Evolutionary conservation across 2,797 vertebrate genomes (phyloP), one percentile per base, ranked within the genome.

Genomic region (Onychomys arenicola): DNA sequence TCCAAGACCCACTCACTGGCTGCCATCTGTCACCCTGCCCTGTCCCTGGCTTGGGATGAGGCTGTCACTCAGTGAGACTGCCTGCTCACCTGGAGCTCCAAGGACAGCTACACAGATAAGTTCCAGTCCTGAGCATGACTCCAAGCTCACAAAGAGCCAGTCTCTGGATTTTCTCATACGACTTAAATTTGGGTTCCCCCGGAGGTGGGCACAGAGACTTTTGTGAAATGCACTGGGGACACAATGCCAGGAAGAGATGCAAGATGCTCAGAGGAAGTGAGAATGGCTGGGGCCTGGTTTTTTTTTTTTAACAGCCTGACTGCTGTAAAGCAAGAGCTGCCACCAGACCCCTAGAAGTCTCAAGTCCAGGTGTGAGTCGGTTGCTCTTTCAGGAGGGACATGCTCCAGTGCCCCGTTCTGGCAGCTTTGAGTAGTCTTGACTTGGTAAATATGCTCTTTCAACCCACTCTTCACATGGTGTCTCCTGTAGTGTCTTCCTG

Each of bases 381-480:
- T 4, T 5, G n/a, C 13, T 27, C 34, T 63, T 49, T 59, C 27
- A 34, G 87, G 29, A 80, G n/a, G 88, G 46, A 5, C 6, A 0
- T 19, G 77, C 1, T 34, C n/a, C n/a, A 6, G 43, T 4, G 17
- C 19, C 29, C 2, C 10, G 5, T 17, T 34, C 32, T 11, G 16
- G 16, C 5, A 13, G 46, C 59, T 63, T 37, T 32, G 2, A 2
- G 0, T 23, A 3, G 16, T n/a, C 71, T 59, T 43, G 71, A 61
- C 71, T 77, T 32, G 40, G 40, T 7, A 40, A 65, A 23, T 40
- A 25, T 13, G 12, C 43, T 75, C 82, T 17, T 80, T n/a, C 19
- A 9, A 5, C 14, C 21, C 3, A 2, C 0, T 21, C 9, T 37
- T 49, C 73, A 59, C 12, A 3, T 32, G n/a, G 9, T 9, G 2